Evolutionary conservation across 2,888 invertebrate species (phyloP).

Genomic region (Nephrocerus scutellatus): DNA sequence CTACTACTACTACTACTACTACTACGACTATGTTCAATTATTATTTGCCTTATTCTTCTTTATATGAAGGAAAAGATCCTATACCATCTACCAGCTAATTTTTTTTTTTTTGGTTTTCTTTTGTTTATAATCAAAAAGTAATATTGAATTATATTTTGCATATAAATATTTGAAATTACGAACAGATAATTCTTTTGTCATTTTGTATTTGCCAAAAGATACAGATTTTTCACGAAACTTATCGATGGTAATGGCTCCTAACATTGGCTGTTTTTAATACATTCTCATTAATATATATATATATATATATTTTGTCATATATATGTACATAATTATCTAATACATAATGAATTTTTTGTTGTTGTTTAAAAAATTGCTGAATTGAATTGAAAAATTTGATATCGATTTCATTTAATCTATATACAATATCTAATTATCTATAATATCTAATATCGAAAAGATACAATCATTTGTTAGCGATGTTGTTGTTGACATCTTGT

Average conservation of each 20-base stretch:
- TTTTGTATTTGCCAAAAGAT: slow-evolving; percentile 48
- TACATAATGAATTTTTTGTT: too few species aligned
- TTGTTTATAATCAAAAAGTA: slow-evolving; percentile 45
- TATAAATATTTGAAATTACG: slow-evolving; percentile 22
- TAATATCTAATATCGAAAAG: too few species aligned
- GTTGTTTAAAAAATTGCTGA: slow-evolving; percentile 15
- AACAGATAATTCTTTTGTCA: slow-evolving; percentile 49
- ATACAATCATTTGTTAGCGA: too few species aligned
- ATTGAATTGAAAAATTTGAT: too few species aligned
- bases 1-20: slow-evolving; percentile 9
- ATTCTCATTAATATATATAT: too few species aligned
- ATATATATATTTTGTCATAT: too few species aligned
- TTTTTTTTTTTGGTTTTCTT: slow-evolving; percentile 19
- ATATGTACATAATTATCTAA: too few species aligned
- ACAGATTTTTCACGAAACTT: slow-evolving; percentile 50
- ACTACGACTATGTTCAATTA: slow-evolving; percentile 4
- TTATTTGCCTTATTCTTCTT: slow-evolving; percentile 6
- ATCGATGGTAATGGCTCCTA: slow-evolving; percentile 50
- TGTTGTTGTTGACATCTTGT: too few species aligned
- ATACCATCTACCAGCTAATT: slow-evolving; percentile 16
- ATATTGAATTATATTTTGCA: slow-evolving; percentile 38
- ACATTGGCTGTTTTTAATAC: slow-evolving; percentile 43
- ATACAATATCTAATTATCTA: too few species aligned
- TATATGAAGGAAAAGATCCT: too few species aligned
- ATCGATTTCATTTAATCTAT: too few species aligned